phyloP scores from a whole-genome alignment of 2,797 vertebrate species.

The Pseudomugil tenellus region DNA sequence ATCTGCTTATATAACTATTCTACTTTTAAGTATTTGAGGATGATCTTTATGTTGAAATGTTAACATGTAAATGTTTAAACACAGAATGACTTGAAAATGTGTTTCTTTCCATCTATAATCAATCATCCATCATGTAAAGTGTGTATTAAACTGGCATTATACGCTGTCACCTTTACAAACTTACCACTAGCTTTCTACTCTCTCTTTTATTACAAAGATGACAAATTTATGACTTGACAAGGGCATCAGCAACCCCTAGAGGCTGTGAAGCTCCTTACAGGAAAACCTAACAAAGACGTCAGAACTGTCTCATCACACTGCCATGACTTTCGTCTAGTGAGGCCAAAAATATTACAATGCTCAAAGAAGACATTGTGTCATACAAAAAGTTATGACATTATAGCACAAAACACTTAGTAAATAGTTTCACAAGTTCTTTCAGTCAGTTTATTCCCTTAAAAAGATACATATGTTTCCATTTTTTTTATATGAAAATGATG shows the following conservation, averaged over 20 bases:
- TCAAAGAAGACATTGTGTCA: conserved; percentile 21
- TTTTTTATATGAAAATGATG: conserved; percentile 23
- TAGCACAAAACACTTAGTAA: background rate
- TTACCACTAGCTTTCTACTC: background rate
- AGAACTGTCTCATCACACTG: conserved; percentile 27
- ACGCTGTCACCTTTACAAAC: background rate
- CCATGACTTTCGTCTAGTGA: conserved; percentile 24
- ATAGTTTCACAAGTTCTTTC: background rate
- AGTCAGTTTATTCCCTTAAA: background rate
- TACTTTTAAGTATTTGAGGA: background rate
- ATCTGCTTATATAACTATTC: background rate
- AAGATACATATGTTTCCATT: conserved; percentile 8
- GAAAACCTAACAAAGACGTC: conserved; percentile 26
- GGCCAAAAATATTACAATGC: conserved; percentile 35
- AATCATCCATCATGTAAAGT: conserved; percentile 5
- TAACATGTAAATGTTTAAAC: background rate
- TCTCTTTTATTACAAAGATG: conserved; percentile 3
- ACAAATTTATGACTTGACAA: conserved; percentile 15
- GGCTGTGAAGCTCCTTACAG: conserved; percentile 35
- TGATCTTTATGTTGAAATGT: background rate
- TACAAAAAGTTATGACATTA: conserved; percentile 1
- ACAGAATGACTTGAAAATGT: conserved; percentile 1
- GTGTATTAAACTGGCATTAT: background rate
- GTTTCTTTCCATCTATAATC: conserved; percentile 12
- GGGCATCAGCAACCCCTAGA: conserved; percentile 39